Evolutionary conservation across 2,113 vertebrate species (phyloP).

Genomic region (Camarhynchus parvulus): DNA sequence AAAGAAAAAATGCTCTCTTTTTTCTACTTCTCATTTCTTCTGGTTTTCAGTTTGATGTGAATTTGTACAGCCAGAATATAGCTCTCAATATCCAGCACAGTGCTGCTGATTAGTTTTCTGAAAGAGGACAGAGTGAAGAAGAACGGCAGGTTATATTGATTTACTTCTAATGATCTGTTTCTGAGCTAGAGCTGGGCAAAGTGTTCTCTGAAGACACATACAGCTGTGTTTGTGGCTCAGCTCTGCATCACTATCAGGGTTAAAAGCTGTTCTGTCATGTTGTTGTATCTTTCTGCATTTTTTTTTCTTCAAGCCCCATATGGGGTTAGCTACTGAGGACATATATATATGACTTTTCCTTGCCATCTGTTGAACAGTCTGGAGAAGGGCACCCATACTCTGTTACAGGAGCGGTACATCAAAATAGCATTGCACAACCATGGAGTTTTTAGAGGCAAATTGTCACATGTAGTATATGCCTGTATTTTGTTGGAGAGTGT

Average conservation of each 20-base stretch:
- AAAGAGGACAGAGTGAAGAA: slow-evolving; percentile 38
- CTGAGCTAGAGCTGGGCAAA: slow-evolving; percentile 17
- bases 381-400: neutral
- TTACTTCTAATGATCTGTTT: slow-evolving; percentile 57
- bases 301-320: neutral
- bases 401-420: neutral
- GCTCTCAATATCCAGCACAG: slow-evolving; percentile 11
- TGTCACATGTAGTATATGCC: neutral
- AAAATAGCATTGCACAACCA: neutral
- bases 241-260: neutral
- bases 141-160: slow-evolving; percentile 52
- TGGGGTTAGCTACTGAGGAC: slow-evolving; percentile 10
- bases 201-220: neutral
- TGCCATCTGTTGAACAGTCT: slow-evolving; percentile 37
- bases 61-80: slow-evolving; percentile 7
- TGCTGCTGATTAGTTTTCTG: slow-evolving; percentile 49
- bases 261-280: slow-evolving; percentile 46
- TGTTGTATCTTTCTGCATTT: neutral
- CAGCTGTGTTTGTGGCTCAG: slow-evolving; percentile 1
- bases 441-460: neutral
- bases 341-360: neutral
- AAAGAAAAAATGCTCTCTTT: neutral
- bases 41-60: neutral
- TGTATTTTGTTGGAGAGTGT: neutral
- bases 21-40: neutral